phyloP scores from a whole-genome alignment of 1,140 invertebrate genomes.

The Wiebesia pumilae region DNA sequence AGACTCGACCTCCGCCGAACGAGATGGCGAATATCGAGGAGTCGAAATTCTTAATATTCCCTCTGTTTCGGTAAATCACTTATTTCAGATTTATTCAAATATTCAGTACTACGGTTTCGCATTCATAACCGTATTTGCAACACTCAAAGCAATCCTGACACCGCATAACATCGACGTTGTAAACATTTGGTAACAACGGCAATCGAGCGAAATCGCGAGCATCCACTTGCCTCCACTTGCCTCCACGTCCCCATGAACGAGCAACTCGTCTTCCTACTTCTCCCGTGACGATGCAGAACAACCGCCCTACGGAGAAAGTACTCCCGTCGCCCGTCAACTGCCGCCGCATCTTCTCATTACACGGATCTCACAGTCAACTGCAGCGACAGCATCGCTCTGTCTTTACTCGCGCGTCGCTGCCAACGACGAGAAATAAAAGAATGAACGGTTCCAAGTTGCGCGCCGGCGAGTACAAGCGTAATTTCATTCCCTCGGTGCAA shows the following conservation, averaged over 20 bases:
- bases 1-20: background rate
- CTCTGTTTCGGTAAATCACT: background rate
- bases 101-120: background rate
- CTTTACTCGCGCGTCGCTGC: background rate
- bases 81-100: background rate
- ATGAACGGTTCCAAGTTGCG: background rate
- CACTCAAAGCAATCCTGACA: background rate
- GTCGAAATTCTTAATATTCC: conserved; percentile 17
- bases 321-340: too few relatives aligned
- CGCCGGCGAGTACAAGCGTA: background rate
- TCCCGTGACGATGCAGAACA: background rate
- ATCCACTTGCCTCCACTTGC: background rate
- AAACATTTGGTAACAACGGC: background rate
- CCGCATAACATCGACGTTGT: background rate
- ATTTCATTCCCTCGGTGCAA: conserved; percentile 10
- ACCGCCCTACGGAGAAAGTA: background rate
- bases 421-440: background rate
- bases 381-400: background rate
- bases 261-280: background rate
- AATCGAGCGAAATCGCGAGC: background rate
- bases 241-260: background rate
- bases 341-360: conserved; percentile 9
- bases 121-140: conserved; percentile 1
- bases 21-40: background rate
- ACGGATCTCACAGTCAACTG: too few relatives aligned